These are phyloP conservation scores for Thecocarcelia acutangulata DNA, from an alignment of 2,888 invertebrate genomes.

Conservation along the genomic window DNA sequence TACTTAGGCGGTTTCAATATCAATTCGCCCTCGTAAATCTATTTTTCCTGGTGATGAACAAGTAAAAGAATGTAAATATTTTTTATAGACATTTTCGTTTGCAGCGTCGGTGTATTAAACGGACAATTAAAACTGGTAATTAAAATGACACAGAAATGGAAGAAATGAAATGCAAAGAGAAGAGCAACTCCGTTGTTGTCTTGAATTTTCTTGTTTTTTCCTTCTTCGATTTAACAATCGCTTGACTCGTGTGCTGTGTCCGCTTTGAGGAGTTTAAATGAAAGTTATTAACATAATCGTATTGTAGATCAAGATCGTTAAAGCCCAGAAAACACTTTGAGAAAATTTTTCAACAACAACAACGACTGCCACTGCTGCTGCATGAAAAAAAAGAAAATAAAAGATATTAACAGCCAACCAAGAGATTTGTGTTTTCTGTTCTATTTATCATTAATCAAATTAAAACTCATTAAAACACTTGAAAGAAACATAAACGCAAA, in stretches of 20 bases:
- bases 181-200: slow-evolving; percentile 5
- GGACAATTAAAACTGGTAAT: slow-evolving; percentile 47
- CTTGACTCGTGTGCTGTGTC: slow-evolving; percentile 31
- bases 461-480: slow-evolving; percentile 67
- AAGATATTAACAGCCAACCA: slow-evolving; percentile 39
- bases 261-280: slow-evolving; percentile 57
- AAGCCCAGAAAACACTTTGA: slow-evolving; percentile 39
- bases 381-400: slow-evolving; percentile 9
- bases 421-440: slow-evolving; percentile 49
- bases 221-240: not conserved
- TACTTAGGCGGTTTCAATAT: too few relatives aligned
- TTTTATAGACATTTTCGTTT: not conserved
- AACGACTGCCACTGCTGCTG: not conserved
- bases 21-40: too few relatives aligned
- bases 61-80: not conserved
- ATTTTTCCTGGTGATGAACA: not conserved
- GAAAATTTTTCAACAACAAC: slow-evolving; percentile 7
- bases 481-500: not conserved
- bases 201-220: not conserved
- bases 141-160: slow-evolving; percentile 39
- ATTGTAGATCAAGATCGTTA: slow-evolving; percentile 48
- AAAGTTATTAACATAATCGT: slow-evolving; percentile 65
- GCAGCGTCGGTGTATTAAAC: slow-evolving; percentile 7
- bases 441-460: slow-evolving; percentile 69
- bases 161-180: not conserved